Base-by-base conservation (phyloP, 2,888 invertebrate genomes). In the Busseola fusca region DNA sequence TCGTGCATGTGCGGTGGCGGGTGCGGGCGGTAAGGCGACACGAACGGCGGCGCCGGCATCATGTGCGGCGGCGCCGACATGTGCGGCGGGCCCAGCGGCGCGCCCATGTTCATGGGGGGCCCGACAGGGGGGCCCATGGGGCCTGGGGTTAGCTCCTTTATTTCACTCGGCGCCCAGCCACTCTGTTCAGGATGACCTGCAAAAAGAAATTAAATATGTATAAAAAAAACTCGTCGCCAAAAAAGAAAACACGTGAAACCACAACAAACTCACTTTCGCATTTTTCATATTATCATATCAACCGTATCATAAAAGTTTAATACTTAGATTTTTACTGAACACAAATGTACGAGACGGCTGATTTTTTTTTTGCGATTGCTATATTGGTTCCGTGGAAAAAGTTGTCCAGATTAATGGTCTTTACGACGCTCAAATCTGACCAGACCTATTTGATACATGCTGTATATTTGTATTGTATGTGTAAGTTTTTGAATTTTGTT, bases 71-170 rank as follows among this genome's bases (percentile, higher is more conserved):
- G 90, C 70, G 87, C 84, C 45, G 87, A 85, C 87, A 81, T 42
- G 68, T 78, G 90, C 57, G 91, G 88, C 68, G 88, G 84, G 82
- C 87, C 86, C 81, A 87, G 82, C 72, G 91, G 87, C 60, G 93
- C 92, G 59, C 91, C 93, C 82, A 76, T 92, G 71, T 88, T 10
- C 63, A 63, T 91, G 92, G 94, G 73, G 82, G 89, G 72, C 79
- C 88, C 86, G 89, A 30, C 50, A n/a, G 68, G 88, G 60, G 84
- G 91, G 16, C 87, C 90, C 87, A 91, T 89, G 4, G 96, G 96
- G 0, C 97, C 97, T 0, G 97, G 97, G 1, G 97, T 97, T 72
- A 97, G 91, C 87, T 97, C 96, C 89, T 97, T 97, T 69, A 97
- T 97, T 80, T 97, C 97, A 9, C 92, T 92, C 14, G 97, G 97